Percentiles rank a stretch among this genome's conserved stretches.
Conservation (phyloP, 1,140 invertebrate species). For the Solenopsis invicta region DNA sequence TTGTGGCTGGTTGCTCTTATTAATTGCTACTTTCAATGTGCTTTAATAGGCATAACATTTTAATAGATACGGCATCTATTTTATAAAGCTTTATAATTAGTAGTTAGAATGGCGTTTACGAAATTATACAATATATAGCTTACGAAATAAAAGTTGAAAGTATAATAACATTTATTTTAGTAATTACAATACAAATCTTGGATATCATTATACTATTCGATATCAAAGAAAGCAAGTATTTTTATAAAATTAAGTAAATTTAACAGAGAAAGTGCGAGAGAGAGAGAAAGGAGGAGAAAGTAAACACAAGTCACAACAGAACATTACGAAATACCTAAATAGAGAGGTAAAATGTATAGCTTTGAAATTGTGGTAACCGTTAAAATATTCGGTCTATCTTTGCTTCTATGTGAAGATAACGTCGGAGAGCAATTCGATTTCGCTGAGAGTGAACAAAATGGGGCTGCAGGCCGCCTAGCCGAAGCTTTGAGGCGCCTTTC, state of each 20-base stretch:
- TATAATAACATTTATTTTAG: not conserved
- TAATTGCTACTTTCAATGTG: conserved; percentile 72
- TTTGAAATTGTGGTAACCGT: conserved; percentile 62
- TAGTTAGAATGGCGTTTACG: conserved; percentile 15
- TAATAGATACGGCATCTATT: conserved; percentile 47
- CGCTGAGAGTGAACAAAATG: conserved; percentile 86
- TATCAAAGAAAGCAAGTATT: not conserved
- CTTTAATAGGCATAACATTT: conserved; percentile 69
- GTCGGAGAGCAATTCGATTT: conserved; percentile 87
- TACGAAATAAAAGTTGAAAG: conserved; percentile 17
- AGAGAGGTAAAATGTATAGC: conserved; percentile 62
- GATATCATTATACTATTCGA: not conserved
- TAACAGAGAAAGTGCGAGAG: not conserved
- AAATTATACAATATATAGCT: conserved; percentile 2
- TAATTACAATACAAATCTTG: conserved; percentile 6
- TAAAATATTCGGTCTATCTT: conserved; percentile 83
- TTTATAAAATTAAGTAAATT: conserved; percentile 13
- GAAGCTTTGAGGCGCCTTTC: conserved; percentile 89
- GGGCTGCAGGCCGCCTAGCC: conserved; percentile 87
- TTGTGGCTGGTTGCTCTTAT: conserved; percentile 74
- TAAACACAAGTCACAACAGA: conserved; percentile 23
- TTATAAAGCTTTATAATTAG: conserved; percentile 55
- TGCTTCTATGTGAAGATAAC: conserved; percentile 88
- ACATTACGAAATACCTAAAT: conserved; percentile 4
- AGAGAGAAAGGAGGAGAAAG: not conserved